These are phyloP conservation scores for Lypha dubia DNA, from an alignment of 2,888 invertebrate species.

Conservation along the genomic window DNA sequence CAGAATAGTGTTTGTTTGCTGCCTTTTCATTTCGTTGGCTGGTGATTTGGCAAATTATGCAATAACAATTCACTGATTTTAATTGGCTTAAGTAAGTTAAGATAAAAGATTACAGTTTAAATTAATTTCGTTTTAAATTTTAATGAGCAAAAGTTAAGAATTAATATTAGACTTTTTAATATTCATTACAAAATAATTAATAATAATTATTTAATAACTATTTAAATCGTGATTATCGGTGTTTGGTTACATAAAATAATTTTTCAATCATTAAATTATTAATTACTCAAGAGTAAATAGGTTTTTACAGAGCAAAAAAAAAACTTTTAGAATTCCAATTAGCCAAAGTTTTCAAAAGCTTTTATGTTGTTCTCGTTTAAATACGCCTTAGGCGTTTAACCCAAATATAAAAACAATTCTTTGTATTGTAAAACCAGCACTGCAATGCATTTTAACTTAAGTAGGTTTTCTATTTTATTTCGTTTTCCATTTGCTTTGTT, in stretches of 20 bases:
- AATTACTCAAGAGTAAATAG: neutral
- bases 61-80: constrained; percentile 51
- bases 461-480: constrained; percentile 21
- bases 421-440: constrained; percentile 27
- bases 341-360: constrained; percentile 29
- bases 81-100: constrained; percentile 31
- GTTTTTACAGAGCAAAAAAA: neutral
- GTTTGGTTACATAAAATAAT: too few species aligned
- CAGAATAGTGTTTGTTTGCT: constrained; percentile 8
- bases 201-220: neutral
- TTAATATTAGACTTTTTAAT: too few species aligned
- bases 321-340: neutral
- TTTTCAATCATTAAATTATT: neutral
- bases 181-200: too few species aligned
- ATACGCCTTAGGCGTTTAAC: constrained; percentile 23
- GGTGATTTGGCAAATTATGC: constrained; percentile 44
- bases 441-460: constrained; percentile 30
- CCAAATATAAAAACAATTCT: constrained; percentile 7
- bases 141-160: too few species aligned
- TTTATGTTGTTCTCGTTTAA: constrained; percentile 38
- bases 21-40: constrained; percentile 23
- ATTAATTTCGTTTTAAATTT: neutral
- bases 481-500: constrained; percentile 25
- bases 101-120: neutral
- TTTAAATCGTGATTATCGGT: too few species aligned